Conservation (phyloP, 2,888 invertebrate species). For the Glyphotaelius pellucidus region DNA sequence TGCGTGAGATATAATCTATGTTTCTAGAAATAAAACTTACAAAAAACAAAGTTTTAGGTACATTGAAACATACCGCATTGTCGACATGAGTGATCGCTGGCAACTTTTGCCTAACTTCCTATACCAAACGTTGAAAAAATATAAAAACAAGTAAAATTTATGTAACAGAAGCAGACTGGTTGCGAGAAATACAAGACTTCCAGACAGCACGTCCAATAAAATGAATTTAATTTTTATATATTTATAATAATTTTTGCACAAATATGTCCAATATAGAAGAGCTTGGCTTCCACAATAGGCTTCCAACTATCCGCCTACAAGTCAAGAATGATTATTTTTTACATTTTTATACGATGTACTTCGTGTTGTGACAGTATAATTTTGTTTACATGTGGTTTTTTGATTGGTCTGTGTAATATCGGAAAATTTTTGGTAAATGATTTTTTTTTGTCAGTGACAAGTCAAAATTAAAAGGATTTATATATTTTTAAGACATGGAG, state of each 20-base stretch:
- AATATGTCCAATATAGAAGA: too few relatives aligned
- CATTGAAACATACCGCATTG: conserved; percentile 26
- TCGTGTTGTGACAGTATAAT: too few relatives aligned
- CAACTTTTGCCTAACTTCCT: conserved; percentile 25
- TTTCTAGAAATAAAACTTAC: conserved; percentile 8
- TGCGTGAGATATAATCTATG: conserved; percentile 27
- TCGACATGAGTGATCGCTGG: conserved; percentile 23
- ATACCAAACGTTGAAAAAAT: background rate
- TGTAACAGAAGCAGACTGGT: background rate
- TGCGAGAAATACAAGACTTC: background rate
- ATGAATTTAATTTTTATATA: too few relatives aligned
- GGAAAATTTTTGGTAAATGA: background rate
- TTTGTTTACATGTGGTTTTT: too few relatives aligned
- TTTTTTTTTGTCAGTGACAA: background rate
- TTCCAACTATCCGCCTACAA: too few relatives aligned
- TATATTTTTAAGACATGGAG: too few relatives aligned
- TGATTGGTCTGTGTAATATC: too few relatives aligned
- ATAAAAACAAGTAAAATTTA: background rate
- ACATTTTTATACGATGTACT: too few relatives aligned
- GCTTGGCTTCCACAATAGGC: too few relatives aligned
- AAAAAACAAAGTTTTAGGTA: background rate
- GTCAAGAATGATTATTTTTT: too few relatives aligned
- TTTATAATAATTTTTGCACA: too few relatives aligned
- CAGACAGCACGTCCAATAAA: background rate
- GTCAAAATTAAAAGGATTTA: too few relatives aligned